Conservation (phyloP, 2,113 vertebrate species). For the Notothenia rossii region DNA sequence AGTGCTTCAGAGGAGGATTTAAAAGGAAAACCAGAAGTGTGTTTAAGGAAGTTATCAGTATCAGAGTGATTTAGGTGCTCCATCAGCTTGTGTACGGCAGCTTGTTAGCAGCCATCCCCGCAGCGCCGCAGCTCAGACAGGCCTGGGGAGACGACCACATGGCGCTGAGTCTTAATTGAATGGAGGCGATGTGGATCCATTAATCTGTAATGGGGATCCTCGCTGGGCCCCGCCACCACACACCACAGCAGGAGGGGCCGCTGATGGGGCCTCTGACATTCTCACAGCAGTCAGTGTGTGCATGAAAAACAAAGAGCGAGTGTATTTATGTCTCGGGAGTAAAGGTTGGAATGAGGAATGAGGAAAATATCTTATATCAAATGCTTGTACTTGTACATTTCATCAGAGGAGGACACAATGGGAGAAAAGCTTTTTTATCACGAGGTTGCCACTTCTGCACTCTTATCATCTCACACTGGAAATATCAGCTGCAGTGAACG, state of each 20-base stretch:
- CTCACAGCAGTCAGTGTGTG: constrained; percentile 64
- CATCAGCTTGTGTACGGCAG: constrained; percentile 3
- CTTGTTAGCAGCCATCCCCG: constrained; percentile 50
- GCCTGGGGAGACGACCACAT: constrained; percentile 68
- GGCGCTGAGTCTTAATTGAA: constrained; percentile 77
- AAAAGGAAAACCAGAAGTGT: neutral
- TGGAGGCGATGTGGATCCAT: constrained; percentile 71
- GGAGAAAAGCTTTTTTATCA: constrained; percentile 37
- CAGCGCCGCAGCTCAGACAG: constrained; percentile 57
- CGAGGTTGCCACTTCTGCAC: constrained; percentile 11
- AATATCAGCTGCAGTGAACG: neutral
- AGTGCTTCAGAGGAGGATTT: neutral
- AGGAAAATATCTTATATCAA: constrained; percentile 42
- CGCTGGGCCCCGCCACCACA: constrained; percentile 71
- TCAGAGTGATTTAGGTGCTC: constrained; percentile 15
- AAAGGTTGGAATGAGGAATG: constrained; percentile 46
- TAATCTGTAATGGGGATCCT: constrained; percentile 78
- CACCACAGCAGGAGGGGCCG: constrained; percentile 65
- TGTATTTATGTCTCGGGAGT: constrained; percentile 44
- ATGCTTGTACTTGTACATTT: constrained; percentile 37
- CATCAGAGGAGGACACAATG: constrained; percentile 13
- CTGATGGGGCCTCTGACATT: constrained; percentile 78
- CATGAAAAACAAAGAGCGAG: constrained; percentile 34
- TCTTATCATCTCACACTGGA: neutral
- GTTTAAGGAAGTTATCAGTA: constrained; percentile 32